Evolutionary conservation across 2,113 vertebrate genomes (phyloP), one percentile per base, ranked within the genome.

Genomic region (Dunckerocampus dactyliophorus): DNA sequence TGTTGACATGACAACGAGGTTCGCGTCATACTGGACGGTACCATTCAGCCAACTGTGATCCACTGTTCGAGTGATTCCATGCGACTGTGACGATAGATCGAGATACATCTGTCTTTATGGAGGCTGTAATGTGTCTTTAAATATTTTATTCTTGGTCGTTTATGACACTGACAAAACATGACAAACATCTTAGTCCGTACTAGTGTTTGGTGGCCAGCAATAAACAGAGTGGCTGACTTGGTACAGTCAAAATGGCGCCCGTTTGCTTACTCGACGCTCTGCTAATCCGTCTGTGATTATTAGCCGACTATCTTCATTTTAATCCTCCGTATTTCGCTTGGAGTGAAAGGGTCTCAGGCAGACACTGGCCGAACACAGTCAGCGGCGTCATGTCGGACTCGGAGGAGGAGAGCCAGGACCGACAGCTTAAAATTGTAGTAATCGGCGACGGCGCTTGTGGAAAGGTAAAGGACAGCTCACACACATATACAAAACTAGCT

Each of bases 361-460:
- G 49, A 47, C 2, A 47, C 48, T 14, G 57, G 37, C 10, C n/a
- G 63, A 59, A 43, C 14, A 50, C 34, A 48, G 39, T 43, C 3
- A 13, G 47, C 8, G n/a, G 43, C 75, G 76, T 43, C 78, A 98
- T 98, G 97, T 98, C 96, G 74, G 97, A 99, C 84, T 98, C 96
- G 0, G 95, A 98, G 82, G 94, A 98, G 69, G 95, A 97, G 74
- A 92, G 91, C 79, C 93, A 92, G 77, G 96, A 98, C 87, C 90
- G 90, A 82, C 95, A 97, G 88, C 93, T 98, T 20, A 98, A 99
- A 81, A 90, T 98, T 50, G 95, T 94, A 62, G 86, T 99, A 66
- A 80, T 99, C 73, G 97, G 97, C 80, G 97, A 99, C 83, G 95
- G 96, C 75, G 94, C 96, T 57, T 94, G 94, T 59, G 95, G 96